Evolutionary conservation across 2,888 invertebrate species (phyloP).

Genomic region (Dryadula phaetusa): DNA sequence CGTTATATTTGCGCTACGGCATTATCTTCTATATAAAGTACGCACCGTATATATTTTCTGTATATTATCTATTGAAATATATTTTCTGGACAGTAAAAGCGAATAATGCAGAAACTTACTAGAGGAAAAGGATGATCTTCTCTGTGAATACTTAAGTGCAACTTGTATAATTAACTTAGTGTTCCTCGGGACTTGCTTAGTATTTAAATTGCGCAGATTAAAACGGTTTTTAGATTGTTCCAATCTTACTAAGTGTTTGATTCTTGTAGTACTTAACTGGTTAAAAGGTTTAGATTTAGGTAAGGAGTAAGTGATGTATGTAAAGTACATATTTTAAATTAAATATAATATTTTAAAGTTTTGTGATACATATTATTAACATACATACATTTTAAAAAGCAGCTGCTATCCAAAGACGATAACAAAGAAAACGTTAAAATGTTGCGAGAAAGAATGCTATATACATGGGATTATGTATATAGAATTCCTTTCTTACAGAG

Average conservation of each 20-base stretch:
- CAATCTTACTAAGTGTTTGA: constrained; percentile 19
- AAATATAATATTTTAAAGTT: background rate
- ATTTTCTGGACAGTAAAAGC: no score
- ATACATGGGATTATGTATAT: no score
- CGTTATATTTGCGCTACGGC: no score
- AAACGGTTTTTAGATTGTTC: constrained; percentile 32
- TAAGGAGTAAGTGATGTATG: background rate
- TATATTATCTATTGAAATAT: no score
- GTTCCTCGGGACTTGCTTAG: constrained; percentile 35
- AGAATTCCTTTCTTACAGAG: no score
- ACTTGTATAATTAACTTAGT: constrained; percentile 35
- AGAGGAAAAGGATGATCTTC: constrained; percentile 28
- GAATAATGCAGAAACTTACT: constrained; percentile 18
- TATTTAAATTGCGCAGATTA: constrained; percentile 40
- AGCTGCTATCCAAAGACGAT: no score
- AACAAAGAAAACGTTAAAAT: no score
- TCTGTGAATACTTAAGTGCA: constrained; percentile 21
- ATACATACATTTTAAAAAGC: no score
- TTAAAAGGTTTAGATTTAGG: constrained; percentile 1
- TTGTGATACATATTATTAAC: no score
- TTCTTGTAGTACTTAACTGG: constrained; percentile 9
- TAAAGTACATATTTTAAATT: background rate
- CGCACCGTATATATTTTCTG: no score
- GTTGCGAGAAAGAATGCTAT: no score
- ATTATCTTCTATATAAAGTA: no score